Conservation (phyloP, 2,113 vertebrate species). For the Lynx canadensis region DNA sequence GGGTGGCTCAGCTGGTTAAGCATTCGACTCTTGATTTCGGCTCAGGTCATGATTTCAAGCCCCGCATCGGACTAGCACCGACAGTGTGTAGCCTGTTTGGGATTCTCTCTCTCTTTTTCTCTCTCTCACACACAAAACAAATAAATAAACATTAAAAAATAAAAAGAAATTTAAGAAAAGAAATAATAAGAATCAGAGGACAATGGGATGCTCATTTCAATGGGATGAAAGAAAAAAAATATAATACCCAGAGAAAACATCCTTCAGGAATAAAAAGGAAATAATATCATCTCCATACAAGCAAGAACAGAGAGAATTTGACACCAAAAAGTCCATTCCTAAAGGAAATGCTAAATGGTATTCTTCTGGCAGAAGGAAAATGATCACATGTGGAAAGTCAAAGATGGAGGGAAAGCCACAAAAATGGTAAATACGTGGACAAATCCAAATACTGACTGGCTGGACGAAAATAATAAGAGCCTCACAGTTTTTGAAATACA, state of each 20-base stretch:
- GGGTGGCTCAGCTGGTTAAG: no score
- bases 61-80: no score
- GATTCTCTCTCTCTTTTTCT: no score
- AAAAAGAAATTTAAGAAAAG: no score
- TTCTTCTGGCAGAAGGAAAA: conserved; percentile 26
- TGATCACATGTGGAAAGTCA: background rate
- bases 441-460: conserved; percentile 24
- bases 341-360: background rate
- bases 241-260: conserved; percentile 15
- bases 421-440: conserved; percentile 24
- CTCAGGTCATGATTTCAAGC: no score
- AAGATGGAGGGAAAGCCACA: background rate
- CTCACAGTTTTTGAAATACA: background rate
- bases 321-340: background rate
- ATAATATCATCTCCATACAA: conserved; percentile 37
- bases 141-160: no score
- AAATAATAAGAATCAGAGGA: background rate
- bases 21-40: no score
- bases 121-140: no score
- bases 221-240: background rate
- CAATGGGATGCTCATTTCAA: background rate
- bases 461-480: background rate
- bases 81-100: no score
- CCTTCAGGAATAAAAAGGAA: background rate
- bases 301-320: conserved; percentile 27